A percentile compares a stretch with the other conserved stretches of the same genome.
Evolutionary conservation across 2,113 vertebrate species (phyloP).

Genomic region (Lota lota): DNA sequence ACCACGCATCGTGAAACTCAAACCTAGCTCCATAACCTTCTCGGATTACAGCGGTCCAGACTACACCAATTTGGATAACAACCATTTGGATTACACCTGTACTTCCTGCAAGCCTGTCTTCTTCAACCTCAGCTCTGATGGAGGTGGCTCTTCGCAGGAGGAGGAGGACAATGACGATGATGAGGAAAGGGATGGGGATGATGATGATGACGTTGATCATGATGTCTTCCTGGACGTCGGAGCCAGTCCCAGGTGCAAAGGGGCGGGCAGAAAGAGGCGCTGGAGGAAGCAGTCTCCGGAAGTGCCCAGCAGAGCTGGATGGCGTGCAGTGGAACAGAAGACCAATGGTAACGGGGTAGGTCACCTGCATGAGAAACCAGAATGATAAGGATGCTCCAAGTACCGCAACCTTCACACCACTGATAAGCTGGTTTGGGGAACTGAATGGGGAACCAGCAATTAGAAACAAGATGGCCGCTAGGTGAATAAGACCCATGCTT

Average conservation of each 20-base stretch:
- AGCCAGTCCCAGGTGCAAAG: slow-evolving; percentile 38
- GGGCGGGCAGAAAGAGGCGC: slow-evolving; percentile 24
- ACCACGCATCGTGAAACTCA: slow-evolving; percentile 72
- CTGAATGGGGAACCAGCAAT: too few relatives aligned
- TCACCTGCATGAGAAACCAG: not conserved
- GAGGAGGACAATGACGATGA: slow-evolving; percentile 36
- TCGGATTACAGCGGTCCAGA: slow-evolving; percentile 42
- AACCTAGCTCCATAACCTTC: slow-evolving; percentile 76
- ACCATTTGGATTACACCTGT: not conserved
- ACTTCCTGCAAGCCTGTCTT: slow-evolving; percentile 28
- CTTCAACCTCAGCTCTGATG: slow-evolving; percentile 55
- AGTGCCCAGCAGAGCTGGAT: slow-evolving; percentile 6
- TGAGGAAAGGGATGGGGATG: not conserved
- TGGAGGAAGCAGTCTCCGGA: not conserved
- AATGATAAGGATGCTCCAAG: too few relatives aligned
- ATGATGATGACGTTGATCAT: slow-evolving; percentile 34
- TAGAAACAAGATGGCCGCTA: too few relatives aligned
- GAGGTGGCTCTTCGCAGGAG: slow-evolving; percentile 59
- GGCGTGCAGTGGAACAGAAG: slow-evolving; percentile 56
- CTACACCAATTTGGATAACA: slow-evolving; percentile 42
- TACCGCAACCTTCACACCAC: not conserved
- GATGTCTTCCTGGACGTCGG: slow-evolving; percentile 18
- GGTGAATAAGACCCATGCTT: too few relatives aligned
- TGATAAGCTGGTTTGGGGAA: slow-evolving; percentile 38
- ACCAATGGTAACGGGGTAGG: slow-evolving; percentile 67